Conservation (phyloP, 2,113 vertebrate species). For the Myotis davidii region DNA sequence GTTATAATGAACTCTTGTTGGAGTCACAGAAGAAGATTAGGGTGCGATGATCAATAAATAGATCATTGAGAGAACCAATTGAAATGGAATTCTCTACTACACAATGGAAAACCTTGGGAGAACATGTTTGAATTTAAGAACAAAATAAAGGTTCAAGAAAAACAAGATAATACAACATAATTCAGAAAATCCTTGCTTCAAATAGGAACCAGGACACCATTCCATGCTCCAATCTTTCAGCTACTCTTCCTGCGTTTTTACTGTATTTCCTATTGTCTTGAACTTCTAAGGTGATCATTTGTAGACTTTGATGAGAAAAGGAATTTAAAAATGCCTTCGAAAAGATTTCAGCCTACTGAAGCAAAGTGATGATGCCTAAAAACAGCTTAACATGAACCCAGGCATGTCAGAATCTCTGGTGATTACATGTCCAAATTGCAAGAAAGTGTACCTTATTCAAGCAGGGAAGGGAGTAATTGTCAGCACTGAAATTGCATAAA, state of each 20-base stretch:
- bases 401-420: constrained; percentile 41
- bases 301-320: neutral
- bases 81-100: neutral
- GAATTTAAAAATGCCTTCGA: constrained; percentile 44
- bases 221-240: neutral
- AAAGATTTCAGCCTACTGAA: constrained; percentile 45
- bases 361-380: constrained; percentile 50
- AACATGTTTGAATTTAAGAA: neutral
- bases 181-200: constrained; percentile 36
- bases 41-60: neutral
- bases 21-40: neutral
- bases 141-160: constrained; percentile 36
- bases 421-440: constrained; percentile 41
- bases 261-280: neutral
- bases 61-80: neutral
- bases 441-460: constrained; percentile 41
- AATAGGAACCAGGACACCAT: neutral
- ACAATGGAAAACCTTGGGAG: neutral
- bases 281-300: neutral
- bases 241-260: neutral
- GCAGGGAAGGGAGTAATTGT: constrained; percentile 22
- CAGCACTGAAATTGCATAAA: neutral
- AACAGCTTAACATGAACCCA: constrained; percentile 20
- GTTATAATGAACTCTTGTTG: neutral
- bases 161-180: constrained; percentile 11